phyloP scores from a whole-genome alignment of 2,888 invertebrate species.

The Meganola albula region DNA sequence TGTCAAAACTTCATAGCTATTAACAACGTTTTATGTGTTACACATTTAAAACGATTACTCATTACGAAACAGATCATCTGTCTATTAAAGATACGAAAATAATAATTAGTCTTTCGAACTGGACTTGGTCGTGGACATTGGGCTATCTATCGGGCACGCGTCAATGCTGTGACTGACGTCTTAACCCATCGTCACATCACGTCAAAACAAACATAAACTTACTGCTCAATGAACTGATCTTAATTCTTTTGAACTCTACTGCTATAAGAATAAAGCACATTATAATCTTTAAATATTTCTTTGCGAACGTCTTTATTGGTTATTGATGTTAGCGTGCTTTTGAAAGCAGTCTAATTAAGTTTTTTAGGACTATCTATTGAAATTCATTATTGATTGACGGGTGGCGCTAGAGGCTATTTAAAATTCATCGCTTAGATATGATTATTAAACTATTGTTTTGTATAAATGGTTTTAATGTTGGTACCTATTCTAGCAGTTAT shows the following conservation, averaged over 20 bases:
- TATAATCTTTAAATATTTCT: slow-evolving; percentile 10
- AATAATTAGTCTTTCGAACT: slow-evolving; percentile 60
- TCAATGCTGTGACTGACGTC: slow-evolving; percentile 72
- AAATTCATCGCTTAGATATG: slow-evolving; percentile 54
- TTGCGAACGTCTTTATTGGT: slow-evolving; percentile 24
- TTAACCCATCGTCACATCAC: slow-evolving; percentile 69
- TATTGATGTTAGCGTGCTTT: slow-evolving; percentile 55
- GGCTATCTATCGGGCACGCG: slow-evolving; percentile 64
- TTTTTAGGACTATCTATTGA: slow-evolving; percentile 69
- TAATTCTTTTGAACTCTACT: slow-evolving; percentile 35
- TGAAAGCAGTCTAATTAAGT: slow-evolving; percentile 74
- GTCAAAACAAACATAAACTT: slow-evolving; percentile 41
- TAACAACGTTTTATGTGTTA: slow-evolving; percentile 10
- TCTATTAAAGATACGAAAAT: slow-evolving; percentile 47
- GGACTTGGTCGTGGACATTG: slow-evolving; percentile 44
- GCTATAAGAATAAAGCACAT: slow-evolving; percentile 21
- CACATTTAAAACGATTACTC: slow-evolving; percentile 15
- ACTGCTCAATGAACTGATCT: slow-evolving; percentile 14
- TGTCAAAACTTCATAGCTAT: too few relatives aligned
- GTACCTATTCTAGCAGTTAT: slow-evolving; percentile 14
- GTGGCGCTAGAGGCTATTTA: slow-evolving; percentile 71
- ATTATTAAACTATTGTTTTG: slow-evolving; percentile 37
- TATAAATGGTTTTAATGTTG: slow-evolving; percentile 20
- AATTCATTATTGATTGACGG: slow-evolving; percentile 71
- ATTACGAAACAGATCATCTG: slow-evolving; percentile 40